These are phyloP conservation scores for Diglossa cyanea DNA, from an alignment of 2,797 vertebrate genomes.

Conservation along the genomic window DNA sequence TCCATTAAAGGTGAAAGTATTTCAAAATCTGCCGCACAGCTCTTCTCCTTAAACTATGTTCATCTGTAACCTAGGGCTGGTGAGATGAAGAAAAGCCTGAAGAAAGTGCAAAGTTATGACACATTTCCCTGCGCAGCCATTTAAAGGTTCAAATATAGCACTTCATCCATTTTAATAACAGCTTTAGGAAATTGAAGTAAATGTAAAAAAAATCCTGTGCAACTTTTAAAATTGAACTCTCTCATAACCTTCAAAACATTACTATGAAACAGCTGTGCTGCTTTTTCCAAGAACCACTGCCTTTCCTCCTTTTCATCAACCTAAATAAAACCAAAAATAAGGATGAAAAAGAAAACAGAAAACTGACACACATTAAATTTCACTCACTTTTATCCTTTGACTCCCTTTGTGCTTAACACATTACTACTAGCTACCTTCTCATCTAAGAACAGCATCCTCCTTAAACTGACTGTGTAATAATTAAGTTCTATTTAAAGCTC, in stretches of 20 bases:
- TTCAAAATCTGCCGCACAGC: background rate
- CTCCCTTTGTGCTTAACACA: background rate
- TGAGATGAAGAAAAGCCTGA: background rate
- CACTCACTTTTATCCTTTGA: background rate
- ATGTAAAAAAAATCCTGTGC: background rate
- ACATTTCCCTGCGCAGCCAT: background rate
- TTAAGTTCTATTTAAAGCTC: background rate
- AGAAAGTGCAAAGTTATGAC: background rate
- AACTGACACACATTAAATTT: background rate
- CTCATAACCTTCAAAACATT: background rate
- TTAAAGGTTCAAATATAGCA: background rate
- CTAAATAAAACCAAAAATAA: background rate
- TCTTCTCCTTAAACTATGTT: background rate
- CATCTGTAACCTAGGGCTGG: background rate
- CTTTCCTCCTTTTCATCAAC: background rate
- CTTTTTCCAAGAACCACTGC: background rate
- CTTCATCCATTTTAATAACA: slow-evolving; percentile 34
- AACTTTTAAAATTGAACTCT: background rate
- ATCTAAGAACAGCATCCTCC: background rate
- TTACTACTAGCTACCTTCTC: background rate
- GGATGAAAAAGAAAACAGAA: background rate
- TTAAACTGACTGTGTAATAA: background rate
- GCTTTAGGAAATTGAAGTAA: background rate
- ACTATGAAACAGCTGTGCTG: background rate
- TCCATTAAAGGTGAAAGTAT: background rate